Base-by-base conservation (phyloP, 2,797 vertebrate genomes). In the Nasua narica region DNA sequence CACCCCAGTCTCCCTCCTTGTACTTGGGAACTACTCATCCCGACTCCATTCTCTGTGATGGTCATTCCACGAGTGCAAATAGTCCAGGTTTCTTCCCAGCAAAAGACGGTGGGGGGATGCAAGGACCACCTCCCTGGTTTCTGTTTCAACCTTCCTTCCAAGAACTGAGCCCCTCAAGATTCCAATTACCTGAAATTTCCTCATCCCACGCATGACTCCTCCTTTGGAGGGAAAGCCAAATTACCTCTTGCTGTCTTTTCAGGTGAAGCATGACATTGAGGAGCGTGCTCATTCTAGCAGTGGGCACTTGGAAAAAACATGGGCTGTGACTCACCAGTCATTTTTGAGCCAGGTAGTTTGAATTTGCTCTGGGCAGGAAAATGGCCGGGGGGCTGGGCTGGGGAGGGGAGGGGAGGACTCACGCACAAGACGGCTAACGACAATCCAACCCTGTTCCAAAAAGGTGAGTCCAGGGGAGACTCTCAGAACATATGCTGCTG, bases 381-480 rank as follows among this genome's bases (percentile, higher is more conserved):
- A 97, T 87, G 62, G 76, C 91, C 48, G 16, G 25, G 48, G 25
- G 70, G 86, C 1, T 14, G 21, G 94, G 78, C 7, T 29, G n/a
- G 54, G 54, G 40, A 50, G 15, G 32, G 27, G 14, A 76, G 21
- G 23, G 32, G 69, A 78, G 21, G 62, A 46, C 21, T 18, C 72
- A 72, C 1, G 0, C 7, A 58, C 84, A 43, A 3, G 84, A 77
- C 82, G 37, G 82, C 37, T 87, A n/a, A 81, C 48, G 87, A 85
- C 84, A 52, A 10, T n/a, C 72, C 37, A 52, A 83, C 67, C 74
- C 43, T 54, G n/a, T 81, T 95, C 95, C 94, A 93, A 94, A 96
- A 94, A 97, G 93, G 96, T 77, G 97, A 52, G 83, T 91, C 87
- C n/a, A 67, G 72, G 92, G 94, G 95, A 98, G 98, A 96, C 93